These are phyloP conservation scores for Neoniphon sammara DNA, from an alignment of 2,797 vertebrate species.

Conservation along the genomic window DNA sequence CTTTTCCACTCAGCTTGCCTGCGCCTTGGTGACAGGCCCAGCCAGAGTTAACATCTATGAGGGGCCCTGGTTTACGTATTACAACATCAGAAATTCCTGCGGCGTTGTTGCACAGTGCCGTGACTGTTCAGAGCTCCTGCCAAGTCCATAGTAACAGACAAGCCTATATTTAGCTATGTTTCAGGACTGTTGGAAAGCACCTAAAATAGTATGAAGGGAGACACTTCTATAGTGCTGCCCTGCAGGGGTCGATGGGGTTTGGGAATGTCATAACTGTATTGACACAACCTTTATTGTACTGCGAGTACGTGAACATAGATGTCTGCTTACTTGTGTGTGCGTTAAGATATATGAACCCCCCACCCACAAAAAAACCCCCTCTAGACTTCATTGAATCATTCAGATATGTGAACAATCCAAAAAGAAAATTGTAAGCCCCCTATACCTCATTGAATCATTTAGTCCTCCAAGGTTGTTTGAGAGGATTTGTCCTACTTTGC, in stretches of 20 bases:
- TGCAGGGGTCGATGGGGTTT: conserved; percentile 51
- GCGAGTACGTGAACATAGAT: conserved; percentile 26
- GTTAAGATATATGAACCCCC: too few relatives aligned
- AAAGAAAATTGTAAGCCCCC: conserved; percentile 36
- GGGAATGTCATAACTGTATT: conserved; percentile 36
- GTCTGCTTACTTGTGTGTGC: conserved; percentile 32
- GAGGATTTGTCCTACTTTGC: conserved; percentile 37
- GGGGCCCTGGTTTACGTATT: conserved; percentile 77
- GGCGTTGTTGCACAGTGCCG: conserved; percentile 74
- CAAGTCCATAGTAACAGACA: conserved; percentile 75
- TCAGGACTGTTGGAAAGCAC: conserved; percentile 66
- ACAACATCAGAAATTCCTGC: conserved; percentile 81
- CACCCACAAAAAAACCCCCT: too few relatives aligned
- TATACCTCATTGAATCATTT: conserved; percentile 32
- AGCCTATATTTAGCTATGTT: conserved; percentile 81
- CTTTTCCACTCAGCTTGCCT: conserved; percentile 73
- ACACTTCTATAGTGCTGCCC: conserved; percentile 60
- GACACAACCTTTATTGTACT: conserved; percentile 54
- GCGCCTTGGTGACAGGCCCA: conserved; percentile 70
- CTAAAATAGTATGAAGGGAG: conserved; percentile 76
- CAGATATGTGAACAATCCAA: conserved; percentile 23
- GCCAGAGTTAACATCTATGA: conserved; percentile 72
- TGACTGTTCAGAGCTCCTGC: conserved; percentile 74
- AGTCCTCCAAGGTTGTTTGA: conserved; percentile 26
- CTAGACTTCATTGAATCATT: neutral